phyloP scores from a whole-genome alignment of 2,113 vertebrate genomes.

The Raja brachyura region DNA sequence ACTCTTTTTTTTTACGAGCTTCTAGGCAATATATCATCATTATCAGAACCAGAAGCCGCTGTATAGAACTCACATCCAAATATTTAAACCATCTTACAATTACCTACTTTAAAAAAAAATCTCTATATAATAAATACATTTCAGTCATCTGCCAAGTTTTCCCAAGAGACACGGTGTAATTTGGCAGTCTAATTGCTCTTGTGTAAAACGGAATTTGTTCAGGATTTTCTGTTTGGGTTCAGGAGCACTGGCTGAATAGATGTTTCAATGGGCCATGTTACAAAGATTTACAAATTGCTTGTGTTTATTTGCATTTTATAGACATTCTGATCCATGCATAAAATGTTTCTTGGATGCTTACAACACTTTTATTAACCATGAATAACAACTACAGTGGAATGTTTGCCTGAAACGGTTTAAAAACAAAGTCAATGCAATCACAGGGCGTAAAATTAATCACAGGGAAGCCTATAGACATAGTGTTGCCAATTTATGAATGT shows the following conservation, averaged over 20 bases:
- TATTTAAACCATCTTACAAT: neutral
- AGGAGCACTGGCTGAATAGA: conserved; percentile 19
- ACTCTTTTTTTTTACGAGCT: neutral
- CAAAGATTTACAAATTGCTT: conserved; percentile 21
- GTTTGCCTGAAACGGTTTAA: conserved; percentile 4
- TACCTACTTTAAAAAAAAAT: neutral
- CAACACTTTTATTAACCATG: neutral
- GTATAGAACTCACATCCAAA: neutral
- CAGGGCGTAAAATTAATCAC: neutral
- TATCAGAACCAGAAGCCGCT: neutral
- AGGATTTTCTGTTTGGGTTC: conserved; percentile 27
- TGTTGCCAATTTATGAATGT: neutral
- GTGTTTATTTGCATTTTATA: conserved; percentile 10
- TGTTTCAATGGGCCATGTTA: neutral
- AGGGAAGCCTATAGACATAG: neutral
- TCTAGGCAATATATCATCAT: neutral
- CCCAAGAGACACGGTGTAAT: neutral
- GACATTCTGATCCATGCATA: conserved; percentile 12
- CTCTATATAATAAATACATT: neutral
- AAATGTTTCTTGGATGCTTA: neutral
- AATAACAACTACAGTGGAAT: neutral
- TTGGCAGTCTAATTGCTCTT: conserved; percentile 18
- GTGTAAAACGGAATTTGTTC: neutral
- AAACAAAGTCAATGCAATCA: neutral
- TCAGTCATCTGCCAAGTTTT: conserved; percentile 17